Base-by-base conservation (phyloP, 23 tunicate genomes). In the Trididemnum miniatum region DNA sequence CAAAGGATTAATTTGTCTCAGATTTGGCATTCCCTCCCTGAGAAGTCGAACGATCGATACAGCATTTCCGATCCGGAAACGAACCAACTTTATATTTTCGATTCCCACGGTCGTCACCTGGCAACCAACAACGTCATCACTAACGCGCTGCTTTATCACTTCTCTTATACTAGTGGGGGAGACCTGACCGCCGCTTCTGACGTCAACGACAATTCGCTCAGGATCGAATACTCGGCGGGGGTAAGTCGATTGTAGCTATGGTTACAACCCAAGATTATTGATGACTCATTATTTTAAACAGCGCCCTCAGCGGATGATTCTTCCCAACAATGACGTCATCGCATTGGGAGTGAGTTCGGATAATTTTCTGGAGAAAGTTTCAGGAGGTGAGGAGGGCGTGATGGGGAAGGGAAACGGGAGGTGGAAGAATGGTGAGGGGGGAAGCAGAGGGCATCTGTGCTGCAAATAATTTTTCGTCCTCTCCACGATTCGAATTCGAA, bases 51-150 rank as follows among this genome's bases (percentile, higher is more conserved):
- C 50, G 34, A 72, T 71, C 82, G 84, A 36, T 88, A 79, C 88
- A 51, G 80, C n/a, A 80, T 93, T 31, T 73, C 98, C 32, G 84
- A 93, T 78, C 93, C 98, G 1, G 93, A 93, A 75, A 65, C 87
- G 23, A 93, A 93, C 66, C 89, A 88, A 0, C 86, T 93, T 60
- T 93, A 93, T 84, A 80, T 84, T 1, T 93, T 93, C 66, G 83
- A 92, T 38, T 36, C 20, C 1, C 30, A 80, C 39, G 98, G 98
- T 15, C 89, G 87, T 51, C 98, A 93, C 65, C 71, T 76, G 31
- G 59, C 65, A 40, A 93, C 98, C 27, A 78, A 72, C 35, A 93
- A 93, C 89, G 84, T 88, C 63, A 93, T 93, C 89, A 93, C 98
- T 33, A 92, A 88, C 57, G 25, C 92, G 1, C 51, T 75, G 18